Evolutionary conservation across 2,113 vertebrate genomes (phyloP), one percentile per base, ranked within the genome.

Genomic region (Cichladusa arquata): DNA sequence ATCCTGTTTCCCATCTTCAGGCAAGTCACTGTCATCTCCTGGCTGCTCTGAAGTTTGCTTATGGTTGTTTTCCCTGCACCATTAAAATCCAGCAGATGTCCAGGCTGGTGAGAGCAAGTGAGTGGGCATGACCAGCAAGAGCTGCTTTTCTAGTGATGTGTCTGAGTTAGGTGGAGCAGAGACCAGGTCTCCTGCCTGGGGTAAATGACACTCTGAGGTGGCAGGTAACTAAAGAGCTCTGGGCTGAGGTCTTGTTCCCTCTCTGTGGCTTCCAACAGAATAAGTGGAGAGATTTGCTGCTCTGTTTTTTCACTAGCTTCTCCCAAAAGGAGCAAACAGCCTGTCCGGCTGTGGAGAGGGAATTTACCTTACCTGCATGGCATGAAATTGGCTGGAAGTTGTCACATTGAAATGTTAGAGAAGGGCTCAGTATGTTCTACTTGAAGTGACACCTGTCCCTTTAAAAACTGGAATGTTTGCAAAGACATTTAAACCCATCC

Each of bases 221-320:
- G 20, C 0, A 0, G 13, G 17, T 44, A n/a, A 38, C 6, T 15
- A 17, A 61, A 29, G 12, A 11, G 1, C 5, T 76, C 29, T 6
- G 3, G 2, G 6, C 12, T 44, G 25, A 2, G 3, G 4, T 33
- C 58, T 60, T 53, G 25, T 18, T 19, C 14, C 5, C 5, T 38
- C 19, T 62, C 28, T 53, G 18, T 58, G 34, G 28, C 19, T 85
- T 87, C 81, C 25, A 82, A 5, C 3, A 34, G 33, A 79, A 0
- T 22, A 29, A 64, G 3, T 8, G 5, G 42, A 50, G 31, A 26
- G 15, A 74, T 20, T 31, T 76, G 5, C 6, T 67, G 25, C 14
- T 70, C 19, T 56, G 9, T 64, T 76, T 76, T 38, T 44, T 36
- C 11, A 40, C 18, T 53, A 67, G 12, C 4, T 6, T 45, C 25